Base-by-base conservation (phyloP, 1,140 invertebrate genomes). In the Zophobas morio region DNA sequence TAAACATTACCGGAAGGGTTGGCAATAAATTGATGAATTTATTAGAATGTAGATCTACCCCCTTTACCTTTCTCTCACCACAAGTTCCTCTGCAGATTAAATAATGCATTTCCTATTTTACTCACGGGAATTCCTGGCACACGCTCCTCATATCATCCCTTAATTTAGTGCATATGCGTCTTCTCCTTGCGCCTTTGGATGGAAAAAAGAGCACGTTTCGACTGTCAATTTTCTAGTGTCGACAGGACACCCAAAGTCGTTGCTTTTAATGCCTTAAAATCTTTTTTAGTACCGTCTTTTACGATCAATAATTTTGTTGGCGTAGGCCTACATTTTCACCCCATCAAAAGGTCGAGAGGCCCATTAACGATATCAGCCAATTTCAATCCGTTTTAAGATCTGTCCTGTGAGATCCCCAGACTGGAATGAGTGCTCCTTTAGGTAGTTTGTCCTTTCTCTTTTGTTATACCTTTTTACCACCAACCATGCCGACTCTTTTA, bases 191-290 rank as follows among this genome's bases (percentile, higher is more conserved):
- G n/a, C 33, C 56, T 20, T 20, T 20, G 36, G 36, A 60, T 35
- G 56, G 53, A 35, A 60, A 66, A 66, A 66, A 39, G 60, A 40
- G 36, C 60, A 66, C 60, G 60, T 66, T 39, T 8, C 20, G 37
- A 20, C 60, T 66, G 60, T 66, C 60, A 66, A 66, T 66, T 66
- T 32, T 66, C 60, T 39, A 20, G 39, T 39, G 37, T 40, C 60
- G 60, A 63, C 60, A 66, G 60, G 60, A 66, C 60, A 37, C 40
- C 57, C 57, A 63, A 37, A 63, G 35, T 2, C 57, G 60, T 2
- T 40, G 60, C 60, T 66, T 66, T 66, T 66, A 66, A 66, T 66
- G 60, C 33, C 39, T 42, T 40, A n/a, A 42, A 66, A 66, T 66
- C 60, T 60, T 42, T 66, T 66, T 66, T 66, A 63, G 49, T 51